Conservation (phyloP, 92 coral and sea anemone genomes). For the Pocillopora meandrina region DNA sequence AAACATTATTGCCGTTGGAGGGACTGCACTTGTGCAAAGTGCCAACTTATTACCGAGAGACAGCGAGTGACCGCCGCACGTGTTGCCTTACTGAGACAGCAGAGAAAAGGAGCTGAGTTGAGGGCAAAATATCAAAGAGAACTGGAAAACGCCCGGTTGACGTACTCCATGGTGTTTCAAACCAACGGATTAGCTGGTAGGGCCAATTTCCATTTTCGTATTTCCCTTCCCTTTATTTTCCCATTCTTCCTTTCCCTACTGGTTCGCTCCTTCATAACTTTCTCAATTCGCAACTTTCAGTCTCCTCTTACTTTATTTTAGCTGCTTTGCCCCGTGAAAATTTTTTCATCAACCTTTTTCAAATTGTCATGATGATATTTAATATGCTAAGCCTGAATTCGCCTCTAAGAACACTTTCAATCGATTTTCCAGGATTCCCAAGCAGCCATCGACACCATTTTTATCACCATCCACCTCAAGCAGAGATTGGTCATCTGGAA, state of each 20-base stretch:
- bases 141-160: constrained; percentile 75
- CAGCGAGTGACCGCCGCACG: constrained; percentile 98
- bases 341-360: too few relatives aligned
- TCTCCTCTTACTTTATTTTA: not conserved
- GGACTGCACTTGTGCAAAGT: constrained; percentile 95
- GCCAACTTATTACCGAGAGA: constrained; percentile 91
- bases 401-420: not conserved
- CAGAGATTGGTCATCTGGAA: constrained; percentile 19
- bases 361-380: too few relatives aligned
- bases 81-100: constrained; percentile 94
- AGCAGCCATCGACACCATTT: constrained; percentile 39
- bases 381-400: not conserved
- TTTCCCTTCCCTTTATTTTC: not conserved
- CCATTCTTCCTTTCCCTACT: not conserved
- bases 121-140: constrained; percentile 81
- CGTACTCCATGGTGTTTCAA: constrained; percentile 89
- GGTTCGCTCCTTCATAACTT: too few relatives aligned
- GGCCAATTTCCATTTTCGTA: not conserved
- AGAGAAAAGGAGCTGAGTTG: constrained; percentile 92
- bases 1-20: constrained; percentile 98
- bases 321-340: not conserved
- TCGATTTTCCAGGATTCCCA: constrained; percentile 26
- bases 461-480: constrained; percentile 17
- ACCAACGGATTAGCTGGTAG: constrained; percentile 56
- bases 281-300: not conserved